Evolutionary conservation across 1,140 invertebrate species (phyloP).

Genomic region (Gonioctena quinquepunctata): DNA sequence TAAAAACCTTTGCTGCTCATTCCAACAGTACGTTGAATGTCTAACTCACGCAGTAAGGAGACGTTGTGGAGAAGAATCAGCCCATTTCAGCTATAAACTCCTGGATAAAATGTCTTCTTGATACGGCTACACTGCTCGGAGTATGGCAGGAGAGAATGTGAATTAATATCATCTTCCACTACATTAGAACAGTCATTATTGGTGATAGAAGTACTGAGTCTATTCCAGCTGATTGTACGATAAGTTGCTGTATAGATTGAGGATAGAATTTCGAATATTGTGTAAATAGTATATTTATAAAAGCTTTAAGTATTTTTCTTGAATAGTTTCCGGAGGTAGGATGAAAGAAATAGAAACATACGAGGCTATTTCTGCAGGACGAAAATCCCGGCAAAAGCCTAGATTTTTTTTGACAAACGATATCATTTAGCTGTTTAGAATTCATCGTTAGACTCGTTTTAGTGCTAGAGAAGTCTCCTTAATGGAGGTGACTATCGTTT

Average conservation of each 20-base stretch:
- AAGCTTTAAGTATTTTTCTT: not conserved
- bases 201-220: not conserved
- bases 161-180: conserved; percentile 24
- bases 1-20: conserved; percentile 70
- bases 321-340: not conserved
- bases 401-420: too few species aligned
- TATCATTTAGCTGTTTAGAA: not conserved
- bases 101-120: conserved; percentile 67
- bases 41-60: conserved; percentile 68
- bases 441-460: not conserved
- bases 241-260: not conserved
- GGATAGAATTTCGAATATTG: not conserved
- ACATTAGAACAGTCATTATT: not conserved
- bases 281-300: not conserved
- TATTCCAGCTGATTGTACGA: not conserved
- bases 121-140: conserved; percentile 37
- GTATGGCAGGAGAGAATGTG: conserved; percentile 35
- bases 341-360: too few species aligned
- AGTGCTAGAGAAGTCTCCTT: not conserved
- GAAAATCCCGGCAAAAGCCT: too few species aligned
- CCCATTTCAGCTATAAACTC: conserved; percentile 71
- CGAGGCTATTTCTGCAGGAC: too few species aligned
- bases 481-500: not conserved
- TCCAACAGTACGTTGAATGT: conserved; percentile 73
- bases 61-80: conserved; percentile 73